Evolutionary conservation across 2,888 invertebrate species (phyloP), one percentile per base, ranked within the genome.

Genomic region (Parnassius glacialis): DNA sequence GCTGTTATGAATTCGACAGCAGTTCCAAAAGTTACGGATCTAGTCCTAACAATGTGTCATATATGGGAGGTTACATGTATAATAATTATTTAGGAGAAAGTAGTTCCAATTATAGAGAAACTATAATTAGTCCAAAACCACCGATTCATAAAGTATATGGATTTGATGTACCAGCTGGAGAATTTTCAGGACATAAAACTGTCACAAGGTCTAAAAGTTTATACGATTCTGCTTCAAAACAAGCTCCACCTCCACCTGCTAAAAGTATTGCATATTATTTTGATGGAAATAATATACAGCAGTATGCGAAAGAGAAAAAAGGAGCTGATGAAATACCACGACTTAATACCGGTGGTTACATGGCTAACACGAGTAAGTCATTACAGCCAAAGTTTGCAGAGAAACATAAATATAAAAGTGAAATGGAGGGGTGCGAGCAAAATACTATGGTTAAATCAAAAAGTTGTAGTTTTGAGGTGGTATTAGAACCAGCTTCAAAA

Each of bases 21-120:
- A 76, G 90, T 0, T 93, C 94, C 0, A 94, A 94, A 79, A 94
- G 94, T 44, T 94, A 94, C 59, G 94, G 94, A 0, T 93, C 93
- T 0, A 94, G 94, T 79, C 94, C 94, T 0, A 94, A 94, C 70
- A 92, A 92, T 20, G 91, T 85, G 9, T 81, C 83, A 1, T 91
- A 90, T 68, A 92, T 93, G 57, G 92, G 88, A 48, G 90, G 92
- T 25, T 93, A 93, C 63, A 93, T 94, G 86, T 89, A 81, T 78
- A 92, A 93, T 77, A 87, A 92, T 82, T 80, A 90, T 63, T 63
- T 85, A 20, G 76, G 84, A 65, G 71, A 71, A 2, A 68, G 73
- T 2, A 81, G 80, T 65, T 83, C 84, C n/a, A 64, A 64, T 54
- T 58, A 57, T 43, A 70, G 64, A 61, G 64, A 71, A 12, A 67